Base-by-base conservation (phyloP, 1,140 invertebrate species). In the Drosophila teissieri region DNA sequence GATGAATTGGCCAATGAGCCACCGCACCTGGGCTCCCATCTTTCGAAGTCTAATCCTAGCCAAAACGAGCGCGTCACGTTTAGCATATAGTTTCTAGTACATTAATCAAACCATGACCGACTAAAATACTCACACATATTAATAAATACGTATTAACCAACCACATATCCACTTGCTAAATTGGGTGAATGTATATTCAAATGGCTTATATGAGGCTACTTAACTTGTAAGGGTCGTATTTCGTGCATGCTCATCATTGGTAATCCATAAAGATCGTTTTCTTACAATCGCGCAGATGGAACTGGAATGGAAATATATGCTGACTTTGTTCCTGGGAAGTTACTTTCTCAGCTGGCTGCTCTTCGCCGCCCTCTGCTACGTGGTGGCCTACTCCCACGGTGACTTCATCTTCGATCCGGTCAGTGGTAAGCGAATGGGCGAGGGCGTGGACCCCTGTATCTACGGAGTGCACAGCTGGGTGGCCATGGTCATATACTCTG, bases 261-360 rank as follows among this genome's bases (percentile, higher is more conserved):
- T 19, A 36, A 19, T 52, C 11, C 15, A 36, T 17, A 36, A 6
- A 42, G 42, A 12, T 19, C 34, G 12, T 31, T 24, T 37, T 4
- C 62, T 54, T 36, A 17, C 31, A 44, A 40, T 48, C 37, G 37
- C 19, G 24, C 74, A 94, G 93, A 94, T 94, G 60, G 94, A 94
- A 73, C 93, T 93, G 70, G 93, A 94, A 73, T 95, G 94, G 94
- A 93, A 94, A 7, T 95, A 94, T 80, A 93, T 94, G 52, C 82
- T 95, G n/a, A 83, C 93, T 3, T 77, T 94, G 54, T 93, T 95
- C 81, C 54, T 94, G 14, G 84, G 91, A 7, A 91, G 92, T 15
- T 94, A 94, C 69, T 94, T 94, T 65, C 37, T 92, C 5, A 93
- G 93, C 78, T 94, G 94, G 94, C 78, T 94, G 14, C 57, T 94